Base-by-base conservation (phyloP, 1,140 invertebrate species). In the Tetramorium parvispinum region DNA sequence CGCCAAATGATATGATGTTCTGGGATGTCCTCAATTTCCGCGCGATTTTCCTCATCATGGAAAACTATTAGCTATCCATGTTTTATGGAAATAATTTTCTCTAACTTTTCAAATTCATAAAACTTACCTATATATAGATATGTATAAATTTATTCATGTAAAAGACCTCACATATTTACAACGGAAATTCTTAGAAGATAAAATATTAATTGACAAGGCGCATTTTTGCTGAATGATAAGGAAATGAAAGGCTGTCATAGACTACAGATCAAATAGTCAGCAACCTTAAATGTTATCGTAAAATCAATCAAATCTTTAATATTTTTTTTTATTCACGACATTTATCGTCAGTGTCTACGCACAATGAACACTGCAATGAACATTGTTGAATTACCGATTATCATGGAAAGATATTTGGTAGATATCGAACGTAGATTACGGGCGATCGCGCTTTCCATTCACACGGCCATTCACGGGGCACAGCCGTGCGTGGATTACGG, bases 391-490 rank as follows among this genome's bases (percentile, higher is more conserved):
- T 81, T 43, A 27, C 11, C 65, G 49, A 55, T 55, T 49, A 70
- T n/a, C 32, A n/a, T 18, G 13, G 10, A 27, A 11, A 79, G 43
- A 70, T 66, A 37, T 82, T 82, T 11, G 66, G 24, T 82, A 55
- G 16, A 49, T 57, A 71, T 57, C 16, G 16, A 37, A n/a, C 46
- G 21, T 71, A n/a, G 65, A 46, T 37, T 3, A n/a, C 32, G 46
- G 46, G 57, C 24, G 24, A 3, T 7, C 21, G 27, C 53, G 24
- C 71, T 88, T 87, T 65, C 75, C 85, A 87, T 76, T 90, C 75
- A 76, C 55, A 49, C 21, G 6, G 24, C 24, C 65, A 87, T 79
- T 87, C 79, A 78, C 65, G 21, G 37, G 78, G n/a, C 6, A 40
- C 65, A 40, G 13, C 5, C 46, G 10, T 21, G 24, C 24, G 24